These are phyloP conservation scores for Phymorhynchus buccinoides DNA, from an alignment of 1,140 invertebrate genomes.

Conservation along the genomic window DNA sequence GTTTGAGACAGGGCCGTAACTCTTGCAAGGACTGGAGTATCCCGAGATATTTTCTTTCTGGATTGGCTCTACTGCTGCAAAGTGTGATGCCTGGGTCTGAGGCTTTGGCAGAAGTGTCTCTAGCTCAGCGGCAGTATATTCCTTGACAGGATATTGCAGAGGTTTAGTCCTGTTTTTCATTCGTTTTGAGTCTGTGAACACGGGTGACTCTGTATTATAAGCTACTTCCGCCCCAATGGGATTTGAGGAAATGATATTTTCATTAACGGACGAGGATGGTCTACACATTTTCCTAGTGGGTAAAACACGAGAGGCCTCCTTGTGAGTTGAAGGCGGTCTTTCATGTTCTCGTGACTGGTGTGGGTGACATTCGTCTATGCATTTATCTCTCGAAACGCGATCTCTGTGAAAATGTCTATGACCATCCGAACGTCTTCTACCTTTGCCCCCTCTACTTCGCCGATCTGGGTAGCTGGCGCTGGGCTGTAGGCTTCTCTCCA, in stretches of 20 bases:
- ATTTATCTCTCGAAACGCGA: not conserved
- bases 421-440: not conserved
- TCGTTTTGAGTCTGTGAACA: constrained; percentile 34
- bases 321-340: constrained; percentile 42
- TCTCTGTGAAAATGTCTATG: not conserved
- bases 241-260: too few relatives aligned
- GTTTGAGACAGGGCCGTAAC: constrained; percentile 45
- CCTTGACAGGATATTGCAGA: constrained; percentile 1
- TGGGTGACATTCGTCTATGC: not conserved
- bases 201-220: constrained; percentile 61
- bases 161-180: not conserved
- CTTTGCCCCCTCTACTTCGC: not conserved
- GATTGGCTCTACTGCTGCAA: constrained; percentile 42
- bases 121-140: constrained; percentile 52
- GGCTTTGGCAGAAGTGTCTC: constrained; percentile 62
- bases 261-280: too few relatives aligned
- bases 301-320: constrained; percentile 61
- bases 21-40: constrained; percentile 47
- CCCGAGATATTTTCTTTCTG: constrained; percentile 50
- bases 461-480: not conserved
- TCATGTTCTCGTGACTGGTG: constrained; percentile 34
- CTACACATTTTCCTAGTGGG: constrained; percentile 50
- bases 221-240: too few relatives aligned
- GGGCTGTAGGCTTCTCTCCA: not conserved
- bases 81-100: constrained; percentile 66